These are phyloP conservation scores for Varanus salvator DNA, from an alignment of 2,113 vertebrate species.

Conservation along the genomic window DNA sequence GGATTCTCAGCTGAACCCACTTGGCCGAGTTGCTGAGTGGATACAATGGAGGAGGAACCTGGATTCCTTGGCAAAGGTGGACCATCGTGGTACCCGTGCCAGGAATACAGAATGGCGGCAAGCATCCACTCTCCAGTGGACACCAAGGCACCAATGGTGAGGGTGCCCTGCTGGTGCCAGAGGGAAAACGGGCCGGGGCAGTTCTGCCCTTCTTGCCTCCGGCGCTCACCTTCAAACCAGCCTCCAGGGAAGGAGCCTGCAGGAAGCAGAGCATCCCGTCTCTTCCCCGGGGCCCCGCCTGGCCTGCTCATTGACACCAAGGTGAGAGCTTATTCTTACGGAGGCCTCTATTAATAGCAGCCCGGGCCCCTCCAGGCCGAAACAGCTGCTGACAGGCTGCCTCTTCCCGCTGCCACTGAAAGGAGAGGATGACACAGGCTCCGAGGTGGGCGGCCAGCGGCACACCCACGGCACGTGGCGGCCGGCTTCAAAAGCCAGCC, in stretches of 20 bases:
- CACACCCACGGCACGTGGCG: not conserved
- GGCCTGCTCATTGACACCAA: not conserved
- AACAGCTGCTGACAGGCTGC: not conserved
- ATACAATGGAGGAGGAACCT: no score
- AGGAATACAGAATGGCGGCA: no score
- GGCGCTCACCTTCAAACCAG: no score
- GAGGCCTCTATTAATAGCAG: not conserved
- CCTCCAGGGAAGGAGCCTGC: no score
- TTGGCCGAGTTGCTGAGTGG: no score
- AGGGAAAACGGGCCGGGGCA: not conserved
- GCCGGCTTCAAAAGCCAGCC: not conserved
- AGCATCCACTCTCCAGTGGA: no score
- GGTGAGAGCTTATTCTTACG: not conserved
- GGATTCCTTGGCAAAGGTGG: no score
- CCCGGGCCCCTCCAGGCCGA: conserved; percentile 58
- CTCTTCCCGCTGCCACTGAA: not conserved
- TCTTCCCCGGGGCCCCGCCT: no score
- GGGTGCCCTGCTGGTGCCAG: not conserved
- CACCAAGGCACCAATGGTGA: not conserved
- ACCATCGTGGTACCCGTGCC: no score
- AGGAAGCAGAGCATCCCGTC: no score
- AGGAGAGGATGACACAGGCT: not conserved
- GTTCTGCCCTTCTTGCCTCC: no score
- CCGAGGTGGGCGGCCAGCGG: not conserved
- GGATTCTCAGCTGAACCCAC: no score